A percentile compares a stretch with the other conserved stretches of the same genome.
Conservation (phyloP, 2,888 invertebrate species). For the Ariolimax columbianus region DNA sequence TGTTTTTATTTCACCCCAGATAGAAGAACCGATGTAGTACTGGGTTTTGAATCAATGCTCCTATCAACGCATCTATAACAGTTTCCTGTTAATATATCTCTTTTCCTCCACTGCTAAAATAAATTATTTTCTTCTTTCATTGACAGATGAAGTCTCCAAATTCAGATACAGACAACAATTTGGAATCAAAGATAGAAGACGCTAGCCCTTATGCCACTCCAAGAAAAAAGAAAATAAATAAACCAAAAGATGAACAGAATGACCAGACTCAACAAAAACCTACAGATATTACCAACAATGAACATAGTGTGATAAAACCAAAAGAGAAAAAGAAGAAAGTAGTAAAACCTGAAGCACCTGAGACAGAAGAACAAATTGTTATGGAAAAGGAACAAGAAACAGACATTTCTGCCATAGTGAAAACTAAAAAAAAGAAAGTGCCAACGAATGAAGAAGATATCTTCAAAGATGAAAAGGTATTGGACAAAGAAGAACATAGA, state of each 20-base stretch:
- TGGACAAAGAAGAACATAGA: conserved; percentile 37
- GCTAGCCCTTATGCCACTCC: conserved; percentile 7
- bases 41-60: too few relatives aligned
- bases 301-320: conserved; percentile 50
- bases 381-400: conserved; percentile 11
- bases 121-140: background rate
- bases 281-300: conserved; percentile 55
- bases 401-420: background rate
- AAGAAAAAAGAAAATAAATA: conserved; percentile 32
- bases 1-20: too few relatives aligned
- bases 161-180: background rate
- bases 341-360: conserved; percentile 1
- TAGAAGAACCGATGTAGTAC: too few relatives aligned
- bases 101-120: background rate
- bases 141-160: conserved; percentile 13
- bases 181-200: background rate
- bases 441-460: background rate
- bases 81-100: too few relatives aligned
- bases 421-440: conserved; percentile 17
- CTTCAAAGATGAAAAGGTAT: conserved; percentile 39
- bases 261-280: conserved; percentile 48
- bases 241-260: conserved; percentile 12
- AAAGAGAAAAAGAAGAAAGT: conserved; percentile 48
- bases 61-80: too few relatives aligned
- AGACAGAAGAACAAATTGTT: conserved; percentile 39